Percentiles rank a stretch among this genome's conserved stretches.
Evolutionary conservation across 2,888 invertebrate species (phyloP).

Genomic region (Lobophora halterata): DNA sequence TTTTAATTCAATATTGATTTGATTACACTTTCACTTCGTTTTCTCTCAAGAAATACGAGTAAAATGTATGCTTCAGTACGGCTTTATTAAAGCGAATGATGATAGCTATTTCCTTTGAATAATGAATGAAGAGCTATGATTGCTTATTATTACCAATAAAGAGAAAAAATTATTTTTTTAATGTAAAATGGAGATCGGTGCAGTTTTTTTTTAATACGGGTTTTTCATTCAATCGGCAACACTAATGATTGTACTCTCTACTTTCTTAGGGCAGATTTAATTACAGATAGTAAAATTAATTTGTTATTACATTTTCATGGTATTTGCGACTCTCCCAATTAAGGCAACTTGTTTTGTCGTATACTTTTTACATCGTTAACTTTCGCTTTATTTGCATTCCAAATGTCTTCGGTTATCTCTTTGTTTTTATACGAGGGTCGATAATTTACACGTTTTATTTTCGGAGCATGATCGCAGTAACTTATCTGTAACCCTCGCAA

Average conservation of each 20-base stretch:
- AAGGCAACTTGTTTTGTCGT: slow-evolving; percentile 22
- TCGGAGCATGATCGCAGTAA: slow-evolving; percentile 30
- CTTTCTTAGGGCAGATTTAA: slow-evolving; percentile 5
- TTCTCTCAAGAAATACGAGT: slow-evolving; percentile 38
- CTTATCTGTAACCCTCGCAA: slow-evolving; percentile 24
- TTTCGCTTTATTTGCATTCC: slow-evolving; percentile 36
- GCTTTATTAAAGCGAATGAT: slow-evolving; percentile 54
- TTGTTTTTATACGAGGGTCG: slow-evolving; percentile 21
- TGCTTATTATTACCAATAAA: slow-evolving; percentile 24
- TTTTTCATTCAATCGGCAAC: too few relatives aligned
- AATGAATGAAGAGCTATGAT: slow-evolving; percentile 27
- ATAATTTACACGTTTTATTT: slow-evolving; percentile 30
- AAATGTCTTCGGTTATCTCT: slow-evolving; percentile 26
- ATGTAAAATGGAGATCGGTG: slow-evolving; percentile 18
- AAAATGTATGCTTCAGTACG: slow-evolving; percentile 26
- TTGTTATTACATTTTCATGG: slow-evolving; percentile 12
- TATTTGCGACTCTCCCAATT: slow-evolving; percentile 16
- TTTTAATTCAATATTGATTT: too few relatives aligned
- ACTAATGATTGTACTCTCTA: too few relatives aligned
- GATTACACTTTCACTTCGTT: slow-evolving; percentile 57
- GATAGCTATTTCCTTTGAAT: slow-evolving; percentile 40
- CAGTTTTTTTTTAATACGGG: slow-evolving; percentile 7
- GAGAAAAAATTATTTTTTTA: slow-evolving; percentile 20
- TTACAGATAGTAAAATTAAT: slow-evolving; percentile 5
- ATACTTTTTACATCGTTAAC: slow-evolving; percentile 24